phyloP scores from a whole-genome alignment of 1,140 invertebrate species.

The Drosophila kikkawai region DNA sequence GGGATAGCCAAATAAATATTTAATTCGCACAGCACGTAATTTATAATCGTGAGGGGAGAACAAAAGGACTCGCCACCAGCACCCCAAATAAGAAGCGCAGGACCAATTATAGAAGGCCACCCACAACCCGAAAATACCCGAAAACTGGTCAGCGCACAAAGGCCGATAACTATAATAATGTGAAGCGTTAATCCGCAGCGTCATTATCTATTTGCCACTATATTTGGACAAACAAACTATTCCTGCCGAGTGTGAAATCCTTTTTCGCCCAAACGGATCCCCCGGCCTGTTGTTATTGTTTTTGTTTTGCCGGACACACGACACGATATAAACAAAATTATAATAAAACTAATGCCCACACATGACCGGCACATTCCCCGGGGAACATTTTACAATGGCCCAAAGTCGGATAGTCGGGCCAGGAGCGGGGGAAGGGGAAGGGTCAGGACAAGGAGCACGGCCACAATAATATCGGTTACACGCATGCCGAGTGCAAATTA shows the following conservation, averaged over 20 bases:
- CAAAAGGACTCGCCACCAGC: constrained; percentile 29
- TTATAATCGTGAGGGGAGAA: constrained; percentile 52
- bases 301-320: constrained; percentile 49
- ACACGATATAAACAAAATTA: constrained; percentile 74
- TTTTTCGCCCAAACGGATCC: constrained; percentile 71
- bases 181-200: constrained; percentile 73
- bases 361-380: constrained; percentile 64
- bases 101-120: constrained; percentile 43
- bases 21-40: constrained; percentile 46
- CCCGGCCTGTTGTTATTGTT: constrained; percentile 67
- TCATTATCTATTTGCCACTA: constrained; percentile 75
- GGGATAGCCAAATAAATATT: constrained; percentile 35
- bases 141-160: constrained; percentile 41
- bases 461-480: constrained; percentile 82
- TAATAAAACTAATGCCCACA: constrained; percentile 76
- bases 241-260: constrained; percentile 75
- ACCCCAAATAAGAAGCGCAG: constrained; percentile 9
- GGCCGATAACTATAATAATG: constrained; percentile 54
- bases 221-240: constrained; percentile 57
- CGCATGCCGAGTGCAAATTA: constrained; percentile 81
- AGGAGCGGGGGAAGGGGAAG: background rate
- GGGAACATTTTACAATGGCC: constrained; percentile 72
- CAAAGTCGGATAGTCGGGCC: constrained; percentile 19
- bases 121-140: constrained; percentile 42
- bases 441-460: constrained; percentile 9